Percentiles rank a stretch among this genome's conserved stretches.
phyloP scores from a whole-genome alignment of 2,797 vertebrate species.

The Parotocinclus haroldoi region DNA sequence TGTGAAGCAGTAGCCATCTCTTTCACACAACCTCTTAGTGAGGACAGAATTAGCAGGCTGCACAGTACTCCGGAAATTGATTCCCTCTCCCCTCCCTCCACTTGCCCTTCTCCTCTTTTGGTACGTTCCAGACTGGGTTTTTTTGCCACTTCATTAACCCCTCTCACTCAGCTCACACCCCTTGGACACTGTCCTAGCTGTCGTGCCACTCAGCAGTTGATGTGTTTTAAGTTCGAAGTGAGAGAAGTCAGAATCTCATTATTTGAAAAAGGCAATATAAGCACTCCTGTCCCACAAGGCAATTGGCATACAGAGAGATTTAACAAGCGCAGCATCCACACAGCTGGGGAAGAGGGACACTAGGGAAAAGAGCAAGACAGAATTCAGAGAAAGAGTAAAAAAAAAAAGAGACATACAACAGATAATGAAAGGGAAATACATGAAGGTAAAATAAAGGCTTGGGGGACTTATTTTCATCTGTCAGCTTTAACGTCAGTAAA shows the following conservation, averaged over 20 bases:
- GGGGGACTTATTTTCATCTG: too few relatives aligned
- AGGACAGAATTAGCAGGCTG: constrained; percentile 42
- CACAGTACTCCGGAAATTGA: constrained; percentile 41
- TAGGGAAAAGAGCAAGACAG: not conserved
- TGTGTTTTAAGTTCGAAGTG: constrained; percentile 40
- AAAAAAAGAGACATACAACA: not conserved
- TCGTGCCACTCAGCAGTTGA: constrained; percentile 40
- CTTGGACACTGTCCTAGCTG: constrained; percentile 33
- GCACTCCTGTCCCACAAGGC: constrained; percentile 41
- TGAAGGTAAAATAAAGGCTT: not conserved
- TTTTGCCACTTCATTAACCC: constrained; percentile 41
- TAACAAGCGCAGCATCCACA: constrained; percentile 26
- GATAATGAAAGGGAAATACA: not conserved
- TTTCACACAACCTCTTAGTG: constrained; percentile 37
- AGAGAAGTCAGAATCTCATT: constrained; percentile 33
- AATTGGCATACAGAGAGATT: constrained; percentile 33
- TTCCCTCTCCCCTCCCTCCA: constrained; percentile 15
- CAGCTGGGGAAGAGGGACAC: constrained; percentile 12
- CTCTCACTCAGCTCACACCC: constrained; percentile 18
- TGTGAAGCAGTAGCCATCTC: constrained; percentile 5
- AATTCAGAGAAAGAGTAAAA: not conserved
- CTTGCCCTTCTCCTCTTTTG: constrained; percentile 23
- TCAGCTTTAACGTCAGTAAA: too few relatives aligned
- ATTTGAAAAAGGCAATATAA: constrained; percentile 35
- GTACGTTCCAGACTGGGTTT: constrained; percentile 33